Percentiles rank a stretch among this genome's conserved stretches.
phyloP scores from a whole-genome alignment of 2,113 vertebrate species.

The Varanus salvator region DNA sequence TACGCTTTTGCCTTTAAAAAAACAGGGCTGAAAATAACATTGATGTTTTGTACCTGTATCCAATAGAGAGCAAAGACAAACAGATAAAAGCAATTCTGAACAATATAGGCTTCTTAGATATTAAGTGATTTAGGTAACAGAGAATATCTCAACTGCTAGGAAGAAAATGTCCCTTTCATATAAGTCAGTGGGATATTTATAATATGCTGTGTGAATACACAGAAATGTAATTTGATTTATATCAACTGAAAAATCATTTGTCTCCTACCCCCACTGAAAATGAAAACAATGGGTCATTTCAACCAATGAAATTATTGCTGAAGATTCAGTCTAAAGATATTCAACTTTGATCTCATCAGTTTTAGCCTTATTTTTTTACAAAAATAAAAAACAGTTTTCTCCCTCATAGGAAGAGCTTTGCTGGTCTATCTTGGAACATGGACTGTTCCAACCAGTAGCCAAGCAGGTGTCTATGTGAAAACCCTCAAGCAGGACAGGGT shows the following conservation, averaged over 20 bases:
- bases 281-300: background rate
- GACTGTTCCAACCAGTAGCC: too few species aligned
- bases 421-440: too few species aligned
- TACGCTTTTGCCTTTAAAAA: conserved; percentile 4
- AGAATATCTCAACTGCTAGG: background rate
- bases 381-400: background rate
- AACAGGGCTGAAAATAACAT: background rate
- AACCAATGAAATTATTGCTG: conserved; percentile 1
- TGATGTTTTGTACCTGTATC: background rate
- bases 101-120: conserved; percentile 3
- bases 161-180: conserved; percentile 12
- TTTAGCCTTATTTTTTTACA: background rate
- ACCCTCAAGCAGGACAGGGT: too few species aligned
- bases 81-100: background rate
- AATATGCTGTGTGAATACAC: conserved; percentile 2
- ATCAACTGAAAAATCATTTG: background rate
- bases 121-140: conserved; percentile 6
- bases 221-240: conserved; percentile 24
- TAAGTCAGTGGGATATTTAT: background rate
- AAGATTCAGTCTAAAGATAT: background rate
- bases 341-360: background rate
- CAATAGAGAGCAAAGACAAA: conserved; percentile 14
- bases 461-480: too few species aligned
- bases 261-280: background rate
- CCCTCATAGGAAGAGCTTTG: background rate